Conservation (phyloP, 1,140 invertebrate species). For the Procambarus virginalis region DNA sequence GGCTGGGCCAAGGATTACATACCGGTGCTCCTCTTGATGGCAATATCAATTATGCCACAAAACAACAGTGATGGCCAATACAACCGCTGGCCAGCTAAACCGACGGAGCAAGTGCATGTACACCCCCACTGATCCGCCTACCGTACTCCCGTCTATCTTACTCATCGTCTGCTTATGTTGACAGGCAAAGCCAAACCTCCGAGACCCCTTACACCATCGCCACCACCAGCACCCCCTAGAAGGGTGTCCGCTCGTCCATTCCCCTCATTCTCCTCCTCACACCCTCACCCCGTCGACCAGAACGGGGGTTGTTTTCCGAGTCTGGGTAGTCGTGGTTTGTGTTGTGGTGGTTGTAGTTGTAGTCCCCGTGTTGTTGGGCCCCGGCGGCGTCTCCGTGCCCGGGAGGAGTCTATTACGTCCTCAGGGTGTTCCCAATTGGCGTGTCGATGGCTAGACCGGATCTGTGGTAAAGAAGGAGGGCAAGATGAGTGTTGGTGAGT, state of each 20-base stretch:
- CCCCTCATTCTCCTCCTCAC: not conserved
- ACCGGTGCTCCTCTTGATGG: too few relatives aligned
- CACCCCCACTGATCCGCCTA: too few relatives aligned
- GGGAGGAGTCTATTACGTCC: not conserved
- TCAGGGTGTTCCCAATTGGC: slow-evolving; percentile 37
- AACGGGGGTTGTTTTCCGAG: not conserved
- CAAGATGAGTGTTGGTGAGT: too few relatives aligned
- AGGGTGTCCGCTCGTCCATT: slow-evolving; percentile 14
- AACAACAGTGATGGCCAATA: too few relatives aligned
- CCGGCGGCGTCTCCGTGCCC: not conserved
- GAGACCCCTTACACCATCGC: not conserved
- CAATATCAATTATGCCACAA: too few relatives aligned
- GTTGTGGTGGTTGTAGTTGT: not conserved
- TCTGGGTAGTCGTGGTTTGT: not conserved
- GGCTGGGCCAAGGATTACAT: too few relatives aligned
- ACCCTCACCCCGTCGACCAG: not conserved
- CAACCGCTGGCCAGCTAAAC: too few relatives aligned
- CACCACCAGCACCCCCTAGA: not conserved
- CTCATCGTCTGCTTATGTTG: slow-evolving; percentile 28
- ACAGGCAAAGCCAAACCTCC: slow-evolving; percentile 11
- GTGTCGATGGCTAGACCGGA: slow-evolving; percentile 29
- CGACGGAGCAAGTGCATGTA: too few relatives aligned
- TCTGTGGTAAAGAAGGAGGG: slow-evolving; percentile 5
- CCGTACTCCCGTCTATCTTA: not conserved
- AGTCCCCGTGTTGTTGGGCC: not conserved